A percentile compares a stretch with the other conserved stretches of the same genome.
Evolutionary conservation across 2,113 vertebrate genomes (phyloP).

Genomic region (Herpailurus yagouaroundi): DNA sequence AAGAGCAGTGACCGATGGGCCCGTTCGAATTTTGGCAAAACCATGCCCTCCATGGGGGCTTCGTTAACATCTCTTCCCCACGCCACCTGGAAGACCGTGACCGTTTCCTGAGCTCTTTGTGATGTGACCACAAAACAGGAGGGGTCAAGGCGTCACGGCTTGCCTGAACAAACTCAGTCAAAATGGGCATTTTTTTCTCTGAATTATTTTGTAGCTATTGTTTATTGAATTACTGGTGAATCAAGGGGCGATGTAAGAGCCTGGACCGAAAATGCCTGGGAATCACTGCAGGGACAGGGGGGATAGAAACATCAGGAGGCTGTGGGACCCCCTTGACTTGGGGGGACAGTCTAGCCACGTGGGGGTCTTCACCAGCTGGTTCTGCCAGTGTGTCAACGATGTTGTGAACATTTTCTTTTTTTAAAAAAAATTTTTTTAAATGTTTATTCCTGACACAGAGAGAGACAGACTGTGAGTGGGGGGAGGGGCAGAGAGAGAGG

Average conservation of each 20-base stretch:
- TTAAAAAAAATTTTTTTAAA: fast-evolving
- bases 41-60: fast-evolving
- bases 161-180: neutral
- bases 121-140: neutral
- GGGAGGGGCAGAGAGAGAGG: too few species aligned
- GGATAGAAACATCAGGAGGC: fast-evolving
- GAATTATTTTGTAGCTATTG: neutral
- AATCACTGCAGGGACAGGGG: fast-evolving
- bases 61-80: too few species aligned
- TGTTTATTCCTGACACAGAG: too few species aligned
- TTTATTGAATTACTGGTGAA: neutral
- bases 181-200: neutral
- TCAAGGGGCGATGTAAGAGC: neutral
- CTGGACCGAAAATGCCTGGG: neutral
- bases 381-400: too few species aligned
- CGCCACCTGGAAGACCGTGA: neutral
- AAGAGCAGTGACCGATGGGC: too few species aligned
- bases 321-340: fast-evolving
- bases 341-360: fast-evolving
- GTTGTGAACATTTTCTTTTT: too few species aligned
- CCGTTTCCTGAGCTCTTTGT: fast-evolving
- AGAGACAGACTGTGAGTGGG: too few species aligned
- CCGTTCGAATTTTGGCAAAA: neutral
- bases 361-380: fast-evolving
- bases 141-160: fast-evolving